These are phyloP conservation scores for Protaetia brevitarsis DNA, from an alignment of 1,140 invertebrate species.

Conservation along the genomic window DNA sequence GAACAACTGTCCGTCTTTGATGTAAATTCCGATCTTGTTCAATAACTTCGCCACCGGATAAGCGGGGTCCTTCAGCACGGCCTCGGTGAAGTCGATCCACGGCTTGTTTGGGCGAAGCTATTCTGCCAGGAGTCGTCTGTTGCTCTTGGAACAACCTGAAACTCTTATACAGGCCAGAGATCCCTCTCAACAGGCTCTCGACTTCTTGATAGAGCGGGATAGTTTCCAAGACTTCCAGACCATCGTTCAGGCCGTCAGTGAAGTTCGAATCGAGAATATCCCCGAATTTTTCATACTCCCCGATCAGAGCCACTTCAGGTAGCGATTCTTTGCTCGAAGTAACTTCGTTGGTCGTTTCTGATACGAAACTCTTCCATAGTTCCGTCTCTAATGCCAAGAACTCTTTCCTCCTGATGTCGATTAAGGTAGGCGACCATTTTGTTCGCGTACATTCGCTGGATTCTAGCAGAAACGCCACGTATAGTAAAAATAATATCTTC, in stretches of 20 bases:
- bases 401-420: constrained; percentile 53
- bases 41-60: constrained; percentile 53
- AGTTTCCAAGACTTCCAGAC: constrained; percentile 48
- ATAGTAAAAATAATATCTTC: neutral
- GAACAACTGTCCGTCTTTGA: constrained; percentile 61
- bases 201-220: constrained; percentile 58
- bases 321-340: constrained; percentile 44
- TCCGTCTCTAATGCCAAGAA: constrained; percentile 54
- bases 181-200: constrained; percentile 52
- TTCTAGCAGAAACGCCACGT: too few relatives aligned
- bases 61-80: constrained; percentile 57
- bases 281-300: constrained; percentile 55
- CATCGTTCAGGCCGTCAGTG: constrained; percentile 20
- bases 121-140: constrained; percentile 49
- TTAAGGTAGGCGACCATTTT: constrained; percentile 44
- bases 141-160: constrained; percentile 58
- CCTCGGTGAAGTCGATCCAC: constrained; percentile 62
- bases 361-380: constrained; percentile 50
- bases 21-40: constrained; percentile 52
- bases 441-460: constrained; percentile 22
- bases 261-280: constrained; percentile 36
- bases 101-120: constrained; percentile 52
- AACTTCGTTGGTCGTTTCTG: constrained; percentile 39
- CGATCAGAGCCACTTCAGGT: constrained; percentile 52
- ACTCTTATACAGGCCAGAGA: constrained; percentile 58